Percentiles rank a stretch among this genome's conserved stretches.
phyloP scores from a whole-genome alignment of 2,113 vertebrate species.

The Merops nubicus region DNA sequence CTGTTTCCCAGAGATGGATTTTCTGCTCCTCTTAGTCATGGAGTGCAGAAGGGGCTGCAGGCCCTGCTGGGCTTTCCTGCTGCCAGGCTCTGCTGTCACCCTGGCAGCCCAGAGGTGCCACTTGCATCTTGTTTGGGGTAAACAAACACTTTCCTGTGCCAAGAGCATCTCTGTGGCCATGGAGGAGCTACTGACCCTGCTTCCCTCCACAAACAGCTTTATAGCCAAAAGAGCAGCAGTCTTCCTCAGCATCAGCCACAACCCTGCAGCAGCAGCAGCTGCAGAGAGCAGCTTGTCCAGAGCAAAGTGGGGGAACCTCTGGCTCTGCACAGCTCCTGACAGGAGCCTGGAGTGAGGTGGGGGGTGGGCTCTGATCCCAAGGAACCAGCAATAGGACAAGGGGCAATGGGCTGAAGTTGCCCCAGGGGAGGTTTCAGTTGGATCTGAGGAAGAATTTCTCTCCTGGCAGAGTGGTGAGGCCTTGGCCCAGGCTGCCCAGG shows the following conservation, averaged over 20 bases:
- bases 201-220: not conserved
- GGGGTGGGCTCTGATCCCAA: too few relatives aligned
- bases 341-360: too few relatives aligned
- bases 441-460: too few relatives aligned
- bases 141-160: rapidly evolving
- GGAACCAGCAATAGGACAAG: too few relatives aligned
- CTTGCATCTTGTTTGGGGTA: not conserved
- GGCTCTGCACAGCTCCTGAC: too few relatives aligned
- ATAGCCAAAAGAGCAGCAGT: not conserved
- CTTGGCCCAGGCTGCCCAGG: too few relatives aligned
- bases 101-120: not conserved
- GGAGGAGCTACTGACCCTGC: not conserved
- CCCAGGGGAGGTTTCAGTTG: too few relatives aligned
- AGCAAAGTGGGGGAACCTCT: too few relatives aligned
- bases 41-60: not conserved
- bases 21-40: not conserved
- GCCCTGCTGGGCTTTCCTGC: not conserved
- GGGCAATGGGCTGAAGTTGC: too few relatives aligned
- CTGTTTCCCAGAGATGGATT: not conserved
- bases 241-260: not conserved
- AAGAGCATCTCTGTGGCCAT: rapidly evolving
- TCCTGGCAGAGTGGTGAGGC: too few relatives aligned
- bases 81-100: not conserved
- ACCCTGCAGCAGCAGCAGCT: not conserved
- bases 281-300: too few relatives aligned